Base-by-base conservation (phyloP, 2,113 vertebrate species). In the Pristiophorus japonicus region DNA sequence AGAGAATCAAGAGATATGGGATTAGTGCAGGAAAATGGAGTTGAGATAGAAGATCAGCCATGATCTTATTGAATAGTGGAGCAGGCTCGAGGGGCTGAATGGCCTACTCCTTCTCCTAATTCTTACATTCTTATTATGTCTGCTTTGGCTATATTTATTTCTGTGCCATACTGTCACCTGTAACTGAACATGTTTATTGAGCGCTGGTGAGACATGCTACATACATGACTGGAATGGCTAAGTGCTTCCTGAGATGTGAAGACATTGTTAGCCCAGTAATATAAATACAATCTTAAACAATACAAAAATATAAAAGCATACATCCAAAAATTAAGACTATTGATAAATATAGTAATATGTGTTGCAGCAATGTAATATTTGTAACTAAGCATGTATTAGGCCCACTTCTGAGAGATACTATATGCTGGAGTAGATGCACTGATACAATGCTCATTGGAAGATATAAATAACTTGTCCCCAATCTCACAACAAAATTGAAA, bases 261-360 rank as follows among this genome's bases (percentile, higher is more conserved):
- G 34, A 4, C 16, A 94, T 65, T 27, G n/a, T 42, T 38, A 65
- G 38, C 38, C 24, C 4, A 94, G 38, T 47, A 94, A 70, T 14
- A 94, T 94, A 94, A 94, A 94, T 94, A 94, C 42, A 34, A 70
- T 27, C 24, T 63, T 47, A 70, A 94, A 8, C 4, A 51, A 70
- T 70, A n/a, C 27, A 47, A 70, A 94, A 67, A 94, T 70, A 47
- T 27, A 3, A 24, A 94, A 94, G 42, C 65, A 65, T 70, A 94
- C 51, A 30, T 47, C 38, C 38, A 94, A 70, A 18, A 91, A 63
- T 3, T 45, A 63, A 91, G 88, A 91, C 18, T 63, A 38, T 91
- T 22, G 59, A 55, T 59, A 90, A 59, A 90, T 59, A 88, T 88
- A 88, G 27, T 20, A 85, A 85, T 47, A 51, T 45, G 3, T 81